Conservation (phyloP, 2,113 vertebrate species). For the Hyla sarda region DNA sequence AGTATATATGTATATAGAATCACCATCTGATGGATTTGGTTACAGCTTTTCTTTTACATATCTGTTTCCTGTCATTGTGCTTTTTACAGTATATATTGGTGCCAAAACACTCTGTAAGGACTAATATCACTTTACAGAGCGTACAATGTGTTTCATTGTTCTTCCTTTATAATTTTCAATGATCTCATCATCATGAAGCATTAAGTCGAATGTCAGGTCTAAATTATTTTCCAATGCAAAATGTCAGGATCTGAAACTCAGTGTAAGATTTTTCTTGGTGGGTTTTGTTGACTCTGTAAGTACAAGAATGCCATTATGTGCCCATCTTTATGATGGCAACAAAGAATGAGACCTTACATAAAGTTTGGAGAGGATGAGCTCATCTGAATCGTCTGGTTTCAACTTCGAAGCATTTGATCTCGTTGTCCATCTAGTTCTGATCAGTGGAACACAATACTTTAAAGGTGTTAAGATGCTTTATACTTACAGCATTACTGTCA, state of each 20-base stretch:
- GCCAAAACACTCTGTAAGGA: neutral
- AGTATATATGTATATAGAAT: neutral
- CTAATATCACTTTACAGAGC: neutral
- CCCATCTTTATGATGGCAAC: neutral
- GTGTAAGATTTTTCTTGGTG: neutral
- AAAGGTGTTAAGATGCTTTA: neutral
- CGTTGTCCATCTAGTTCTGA: neutral
- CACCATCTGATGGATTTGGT: neutral
- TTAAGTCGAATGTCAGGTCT: neutral
- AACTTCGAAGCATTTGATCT: neutral
- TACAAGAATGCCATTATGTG: neutral
- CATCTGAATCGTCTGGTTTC: neutral
- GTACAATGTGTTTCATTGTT: neutral
- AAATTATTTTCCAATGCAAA: neutral
- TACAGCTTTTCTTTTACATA: conserved; percentile 9
- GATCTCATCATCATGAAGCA: neutral
- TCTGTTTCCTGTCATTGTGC: neutral
- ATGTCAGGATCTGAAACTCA: too few relatives aligned
- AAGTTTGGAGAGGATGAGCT: neutral
- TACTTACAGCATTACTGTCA: too few relatives aligned
- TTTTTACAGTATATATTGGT: neutral
- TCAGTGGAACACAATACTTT: neutral
- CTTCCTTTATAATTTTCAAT: neutral
- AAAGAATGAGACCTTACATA: neutral
- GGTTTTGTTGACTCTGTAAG: neutral